A percentile compares a stretch with the other conserved stretches of the same genome.
phyloP scores from a whole-genome alignment of 2,888 invertebrate genomes.

The Ctenicera cuprea region DNA sequence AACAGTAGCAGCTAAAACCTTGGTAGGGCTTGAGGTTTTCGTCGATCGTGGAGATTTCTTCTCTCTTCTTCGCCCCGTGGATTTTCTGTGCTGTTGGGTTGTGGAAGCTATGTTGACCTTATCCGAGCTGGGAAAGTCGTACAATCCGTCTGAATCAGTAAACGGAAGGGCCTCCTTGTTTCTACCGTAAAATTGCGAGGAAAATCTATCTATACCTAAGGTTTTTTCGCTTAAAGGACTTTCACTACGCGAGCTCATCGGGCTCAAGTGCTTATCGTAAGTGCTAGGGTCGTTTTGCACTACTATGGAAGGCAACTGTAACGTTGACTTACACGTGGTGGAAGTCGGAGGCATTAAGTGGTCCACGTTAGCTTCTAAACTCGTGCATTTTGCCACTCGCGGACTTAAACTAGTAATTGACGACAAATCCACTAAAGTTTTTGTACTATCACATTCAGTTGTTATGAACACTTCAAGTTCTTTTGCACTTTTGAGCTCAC shows the following conservation, averaged over 20 bases:
- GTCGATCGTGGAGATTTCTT: slow-evolving; percentile 75
- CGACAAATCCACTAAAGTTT: slow-evolving; percentile 73
- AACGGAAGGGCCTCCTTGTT: slow-evolving; percentile 79
- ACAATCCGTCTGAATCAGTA: slow-evolving; percentile 87
- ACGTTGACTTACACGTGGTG: slow-evolving; percentile 69
- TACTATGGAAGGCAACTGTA: slow-evolving; percentile 78
- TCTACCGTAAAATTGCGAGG: slow-evolving; percentile 83
- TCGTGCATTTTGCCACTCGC: slow-evolving; percentile 76
- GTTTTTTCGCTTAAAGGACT: slow-evolving; percentile 86
- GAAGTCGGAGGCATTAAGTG: slow-evolving; percentile 61
- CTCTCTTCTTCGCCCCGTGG: slow-evolving; percentile 79
- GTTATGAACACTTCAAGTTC: slow-evolving; percentile 75
- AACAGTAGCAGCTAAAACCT: slow-evolving; percentile 75
- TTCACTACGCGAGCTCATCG: slow-evolving; percentile 86
- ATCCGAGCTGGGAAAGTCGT: slow-evolving; percentile 87
- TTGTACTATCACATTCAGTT: slow-evolving; percentile 69
- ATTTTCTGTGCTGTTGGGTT: slow-evolving; percentile 76
- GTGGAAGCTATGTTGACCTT: slow-evolving; percentile 72
- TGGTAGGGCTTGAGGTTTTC: slow-evolving; percentile 76
- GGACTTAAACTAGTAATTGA: slow-evolving; percentile 72
- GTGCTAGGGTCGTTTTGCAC: slow-evolving; percentile 75
- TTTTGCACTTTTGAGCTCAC: slow-evolving; percentile 81
- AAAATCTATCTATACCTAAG: slow-evolving; percentile 78
- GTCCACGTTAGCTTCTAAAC: slow-evolving; percentile 75
- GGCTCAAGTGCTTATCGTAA: slow-evolving; percentile 78